Evolutionary conservation across 2,888 invertebrate genomes (phyloP), one percentile per base, ranked within the genome.

Genomic region (Baccha elongata): DNA sequence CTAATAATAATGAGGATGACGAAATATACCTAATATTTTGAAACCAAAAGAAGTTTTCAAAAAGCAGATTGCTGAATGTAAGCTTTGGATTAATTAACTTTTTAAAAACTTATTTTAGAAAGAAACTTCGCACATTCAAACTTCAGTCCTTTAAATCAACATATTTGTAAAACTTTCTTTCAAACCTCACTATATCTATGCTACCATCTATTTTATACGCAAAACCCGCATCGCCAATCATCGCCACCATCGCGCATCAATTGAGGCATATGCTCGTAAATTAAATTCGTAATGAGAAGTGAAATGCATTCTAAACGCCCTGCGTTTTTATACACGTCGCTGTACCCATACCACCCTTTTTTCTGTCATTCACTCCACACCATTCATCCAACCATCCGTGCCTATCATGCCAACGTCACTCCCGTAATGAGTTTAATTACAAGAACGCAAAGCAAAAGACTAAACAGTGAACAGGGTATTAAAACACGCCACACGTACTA

Each of bases 381-480:
- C 46, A 62, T 13, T 64, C 55, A 69, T 21, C 37, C 52, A 53
- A 3, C 8, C 13, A 37, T 37, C n/a, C n/a, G 35, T 73, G 76
- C 81, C 62, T 69, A 72, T 83, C 83, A 83, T 65, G 37, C 60
- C 48, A 53, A 64, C 78, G 72, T 78, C 83, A 76, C 42, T 69
- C 76, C 13, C 44, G 83, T 83, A 83, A 83, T 83, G 83, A 83
- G 83, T 83, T 83, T 83, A 83, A 83, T 83, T 83, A 78, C 83
- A 78, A 76, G 62, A 60, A 83, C 60, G 67, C 81, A 71, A 81
- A 52, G 71, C 32, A 60, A 78, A 83, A 58, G 67, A 78, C 62
- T 40, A 23, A 21, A 40, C 40, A 58, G 40, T 52, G 72, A 83
- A 73, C 67, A 73, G 67, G 64, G 78, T 68, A 78, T 78, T 78